phyloP scores from a whole-genome alignment of 2,888 invertebrate species.

The Noctuana brunneofusca region DNA sequence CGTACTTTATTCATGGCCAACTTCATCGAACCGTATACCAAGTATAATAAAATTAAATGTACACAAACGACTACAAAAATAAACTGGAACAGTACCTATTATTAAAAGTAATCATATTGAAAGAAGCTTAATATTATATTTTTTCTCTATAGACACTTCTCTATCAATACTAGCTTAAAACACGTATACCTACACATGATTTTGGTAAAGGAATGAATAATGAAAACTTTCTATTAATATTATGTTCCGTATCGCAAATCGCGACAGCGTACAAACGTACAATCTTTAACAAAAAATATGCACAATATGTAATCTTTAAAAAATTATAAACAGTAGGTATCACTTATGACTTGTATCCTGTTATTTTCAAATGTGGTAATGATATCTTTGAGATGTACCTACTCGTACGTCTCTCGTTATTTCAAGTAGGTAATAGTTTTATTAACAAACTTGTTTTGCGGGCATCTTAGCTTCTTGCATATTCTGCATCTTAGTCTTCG shows the following conservation, averaged over 20 bases:
- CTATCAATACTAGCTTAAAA: background rate
- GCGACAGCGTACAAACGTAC: too few relatives aligned
- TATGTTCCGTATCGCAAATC: too few relatives aligned
- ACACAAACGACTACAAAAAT: constrained; percentile 1
- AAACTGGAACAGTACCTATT: background rate
- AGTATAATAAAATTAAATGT: background rate
- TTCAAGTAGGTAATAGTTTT: constrained; percentile 18
- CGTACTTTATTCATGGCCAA: constrained; percentile 11
- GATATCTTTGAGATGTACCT: constrained; percentile 15
- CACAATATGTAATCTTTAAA: constrained; percentile 1
- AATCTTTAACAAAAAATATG: too few relatives aligned
- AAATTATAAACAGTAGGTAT: background rate
- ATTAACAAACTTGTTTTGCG: constrained; percentile 23
- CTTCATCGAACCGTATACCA: constrained; percentile 10
- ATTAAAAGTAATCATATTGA: too few relatives aligned
- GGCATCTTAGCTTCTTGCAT: constrained; percentile 14
- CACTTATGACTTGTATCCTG: constrained; percentile 20
- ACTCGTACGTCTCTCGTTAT: background rate
- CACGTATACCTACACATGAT: background rate
- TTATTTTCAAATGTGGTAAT: constrained; percentile 24
- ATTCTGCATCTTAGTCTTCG: background rate
- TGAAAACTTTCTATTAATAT: too few relatives aligned
- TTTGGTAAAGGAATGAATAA: background rate
- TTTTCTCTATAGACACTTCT: too few relatives aligned
- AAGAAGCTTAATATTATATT: too few relatives aligned